Evolutionary conservation across 2,888 invertebrate genomes (phyloP).

Genomic region (Drosophila buzzatii): DNA sequence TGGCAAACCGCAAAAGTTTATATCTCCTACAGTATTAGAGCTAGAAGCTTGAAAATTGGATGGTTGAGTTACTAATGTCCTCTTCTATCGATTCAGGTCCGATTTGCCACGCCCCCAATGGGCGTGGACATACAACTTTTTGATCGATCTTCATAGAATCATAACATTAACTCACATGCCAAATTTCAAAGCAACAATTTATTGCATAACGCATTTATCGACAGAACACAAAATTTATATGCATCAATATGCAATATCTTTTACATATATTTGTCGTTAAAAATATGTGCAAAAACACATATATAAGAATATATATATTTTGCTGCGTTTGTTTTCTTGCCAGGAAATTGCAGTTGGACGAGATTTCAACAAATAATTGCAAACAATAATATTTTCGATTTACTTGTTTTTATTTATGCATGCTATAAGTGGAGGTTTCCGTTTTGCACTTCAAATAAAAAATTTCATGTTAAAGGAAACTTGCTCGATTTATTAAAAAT

Average conservation of each 20-base stretch:
- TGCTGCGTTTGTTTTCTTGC: slow-evolving; percentile 24
- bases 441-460: slow-evolving; percentile 35
- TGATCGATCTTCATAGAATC: too few relatives aligned
- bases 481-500: slow-evolving; percentile 5
- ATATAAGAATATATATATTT: slow-evolving; percentile 11
- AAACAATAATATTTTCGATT: slow-evolving; percentile 17
- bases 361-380: slow-evolving; percentile 25
- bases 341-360: slow-evolving; percentile 43
- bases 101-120: too few relatives aligned
- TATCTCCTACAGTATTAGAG: too few relatives aligned
- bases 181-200: slow-evolving; percentile 19
- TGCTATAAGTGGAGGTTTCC: slow-evolving; percentile 31
- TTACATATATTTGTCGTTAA: background rate
- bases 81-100: too few relatives aligned
- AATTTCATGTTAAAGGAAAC: slow-evolving; percentile 7
- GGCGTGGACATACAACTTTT: too few relatives aligned
- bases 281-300: background rate
- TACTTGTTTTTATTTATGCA: slow-evolving; percentile 8
- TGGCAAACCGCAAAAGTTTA: too few relatives aligned
- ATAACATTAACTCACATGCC: too few relatives aligned
- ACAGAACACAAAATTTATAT: background rate
- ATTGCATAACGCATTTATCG: slow-evolving; percentile 12
- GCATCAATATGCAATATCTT: background rate
- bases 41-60: too few relatives aligned
- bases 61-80: too few relatives aligned